Percentiles rank a stretch among this genome's conserved stretches.
Conservation (phyloP, 2,888 invertebrate genomes). For the Dioctria linearis region DNA sequence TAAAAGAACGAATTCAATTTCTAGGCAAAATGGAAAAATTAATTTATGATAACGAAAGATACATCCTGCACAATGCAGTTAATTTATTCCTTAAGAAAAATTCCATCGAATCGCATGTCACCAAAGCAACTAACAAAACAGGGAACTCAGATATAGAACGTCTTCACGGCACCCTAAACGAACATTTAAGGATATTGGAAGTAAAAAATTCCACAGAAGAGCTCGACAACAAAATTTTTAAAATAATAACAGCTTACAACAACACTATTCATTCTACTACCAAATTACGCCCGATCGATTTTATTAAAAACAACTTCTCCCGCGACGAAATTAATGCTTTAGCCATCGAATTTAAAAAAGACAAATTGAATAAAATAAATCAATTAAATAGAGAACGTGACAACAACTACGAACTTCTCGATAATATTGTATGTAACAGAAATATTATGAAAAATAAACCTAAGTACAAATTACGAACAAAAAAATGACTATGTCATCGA, state of each 20-base stretch:
- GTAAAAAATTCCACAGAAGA: constrained; percentile 16
- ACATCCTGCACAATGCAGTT: constrained; percentile 31
- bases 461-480: constrained; percentile 11
- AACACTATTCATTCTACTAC: constrained; percentile 24
- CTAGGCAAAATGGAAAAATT: constrained; percentile 54
- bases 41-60: constrained; percentile 43
- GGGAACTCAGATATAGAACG: constrained; percentile 54
- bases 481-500: constrained; percentile 1
- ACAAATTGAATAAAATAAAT: constrained; percentile 30
- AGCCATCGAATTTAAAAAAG: background rate
- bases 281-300: constrained; percentile 8
- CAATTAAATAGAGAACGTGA: constrained; percentile 21
- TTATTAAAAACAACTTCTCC: background rate
- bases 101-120: constrained; percentile 39
- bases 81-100: constrained; percentile 44
- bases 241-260: constrained; percentile 28
- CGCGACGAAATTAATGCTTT: constrained; percentile 21
- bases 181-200: constrained; percentile 53
- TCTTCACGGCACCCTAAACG: constrained; percentile 53
- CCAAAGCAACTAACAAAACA: constrained; percentile 50
- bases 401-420: background rate
- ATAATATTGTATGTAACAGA: constrained; percentile 6
- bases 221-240: constrained; percentile 27
- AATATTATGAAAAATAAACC: constrained; percentile 15
- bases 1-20: constrained; percentile 45